phyloP scores from a whole-genome alignment of 92 coral and sea anemone species.

The Anthopleura xanthogrammica region DNA sequence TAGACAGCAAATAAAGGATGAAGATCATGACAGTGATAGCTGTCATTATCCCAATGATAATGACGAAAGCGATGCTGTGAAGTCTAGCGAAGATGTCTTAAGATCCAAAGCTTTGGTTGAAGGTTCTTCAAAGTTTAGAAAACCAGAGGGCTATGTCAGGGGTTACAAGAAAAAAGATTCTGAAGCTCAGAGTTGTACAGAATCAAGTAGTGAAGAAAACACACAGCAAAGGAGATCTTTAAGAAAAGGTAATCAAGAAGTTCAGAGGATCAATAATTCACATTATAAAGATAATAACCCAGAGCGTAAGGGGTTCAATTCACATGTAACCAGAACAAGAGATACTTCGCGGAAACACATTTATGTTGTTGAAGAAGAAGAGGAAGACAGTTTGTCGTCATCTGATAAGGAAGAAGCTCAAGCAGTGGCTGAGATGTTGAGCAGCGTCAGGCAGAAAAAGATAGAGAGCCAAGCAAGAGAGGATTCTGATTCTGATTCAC shows the following conservation, averaged over 20 bases:
- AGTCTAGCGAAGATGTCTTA: neutral
- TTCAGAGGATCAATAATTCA: neutral
- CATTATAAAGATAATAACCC: neutral
- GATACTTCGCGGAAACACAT: neutral
- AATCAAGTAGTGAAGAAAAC: slow-evolving; percentile 3
- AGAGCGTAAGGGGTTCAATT: neutral
- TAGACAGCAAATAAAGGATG: neutral
- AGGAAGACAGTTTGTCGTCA: neutral
- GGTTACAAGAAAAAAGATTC: neutral
- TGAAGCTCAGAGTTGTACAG: neutral
- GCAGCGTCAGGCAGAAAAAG: slow-evolving; percentile 3
- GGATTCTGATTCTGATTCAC: neutral
- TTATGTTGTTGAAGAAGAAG: neutral
- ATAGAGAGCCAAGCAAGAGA: slow-evolving; percentile 6
- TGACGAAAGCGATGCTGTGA: neutral
- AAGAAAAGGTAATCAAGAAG: neutral
- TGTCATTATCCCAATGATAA: neutral
- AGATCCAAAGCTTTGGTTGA: neutral
- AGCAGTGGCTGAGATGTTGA: slow-evolving; percentile 10
- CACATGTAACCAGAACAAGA: neutral
- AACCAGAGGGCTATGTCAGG: neutral
- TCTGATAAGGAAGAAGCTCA: slow-evolving; percentile 19
- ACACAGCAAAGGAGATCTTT: neutral
- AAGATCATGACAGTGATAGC: neutral
- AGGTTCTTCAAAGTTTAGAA: neutral